phyloP scores from a whole-genome alignment of 2,888 invertebrate species.

The Campoletis raptor region DNA sequence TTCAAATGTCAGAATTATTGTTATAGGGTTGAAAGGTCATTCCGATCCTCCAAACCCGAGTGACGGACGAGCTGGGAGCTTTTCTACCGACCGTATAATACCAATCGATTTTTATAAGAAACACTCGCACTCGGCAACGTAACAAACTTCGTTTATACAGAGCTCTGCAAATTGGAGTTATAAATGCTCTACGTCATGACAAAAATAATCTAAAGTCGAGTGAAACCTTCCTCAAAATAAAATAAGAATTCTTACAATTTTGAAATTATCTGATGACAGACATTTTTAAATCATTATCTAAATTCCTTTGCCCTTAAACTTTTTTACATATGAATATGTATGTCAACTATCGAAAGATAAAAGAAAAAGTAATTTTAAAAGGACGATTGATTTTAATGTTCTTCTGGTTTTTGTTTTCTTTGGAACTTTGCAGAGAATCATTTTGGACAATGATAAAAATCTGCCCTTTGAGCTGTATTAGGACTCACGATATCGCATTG shows the following conservation, averaged over 20 bases:
- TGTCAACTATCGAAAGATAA: not conserved
- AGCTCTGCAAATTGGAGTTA: conserved; percentile 37
- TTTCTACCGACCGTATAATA: conserved; percentile 57
- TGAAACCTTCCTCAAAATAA: not conserved
- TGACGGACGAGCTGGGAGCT: conserved; percentile 46
- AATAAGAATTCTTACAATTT: not conserved
- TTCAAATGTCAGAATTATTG: not conserved
- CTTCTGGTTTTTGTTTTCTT: not conserved
- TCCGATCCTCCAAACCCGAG: conserved; percentile 9
- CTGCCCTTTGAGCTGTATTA: not conserved
- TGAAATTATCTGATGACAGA: not conserved
- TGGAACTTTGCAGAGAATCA: not conserved
- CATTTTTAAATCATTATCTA: not conserved
- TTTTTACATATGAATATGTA: not conserved
- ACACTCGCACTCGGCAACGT: conserved; percentile 43
- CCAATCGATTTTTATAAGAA: conserved; percentile 48
- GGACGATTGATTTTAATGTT: not conserved
- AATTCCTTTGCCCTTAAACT: not conserved
- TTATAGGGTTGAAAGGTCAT: not conserved
- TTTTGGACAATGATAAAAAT: not conserved
- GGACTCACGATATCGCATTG: not conserved
- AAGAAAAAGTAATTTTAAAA: not conserved
- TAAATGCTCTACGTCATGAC: not conserved
- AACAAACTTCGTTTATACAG: conserved; percentile 49
- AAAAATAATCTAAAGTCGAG: not conserved